A percentile compares a stretch with the other conserved stretches of the same genome.
phyloP scores from a whole-genome alignment of 2,113 vertebrate species.

The Ochotona princeps region DNA sequence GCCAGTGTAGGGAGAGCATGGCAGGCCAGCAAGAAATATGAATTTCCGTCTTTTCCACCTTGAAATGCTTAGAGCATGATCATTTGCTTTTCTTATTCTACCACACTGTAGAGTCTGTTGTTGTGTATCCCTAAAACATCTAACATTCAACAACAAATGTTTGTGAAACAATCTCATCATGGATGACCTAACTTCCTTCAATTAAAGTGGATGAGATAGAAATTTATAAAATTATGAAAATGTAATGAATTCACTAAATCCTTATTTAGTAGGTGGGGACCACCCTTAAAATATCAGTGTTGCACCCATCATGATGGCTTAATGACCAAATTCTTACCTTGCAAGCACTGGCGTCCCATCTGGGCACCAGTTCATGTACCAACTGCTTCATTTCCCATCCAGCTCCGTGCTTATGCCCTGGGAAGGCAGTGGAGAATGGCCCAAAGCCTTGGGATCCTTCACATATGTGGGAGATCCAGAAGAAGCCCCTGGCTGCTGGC shows the following conservation, averaged over 20 bases:
- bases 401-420: too few species aligned
- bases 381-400: too few species aligned
- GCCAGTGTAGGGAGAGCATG: too few species aligned
- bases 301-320: too few species aligned
- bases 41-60: background rate
- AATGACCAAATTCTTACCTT: too few species aligned
- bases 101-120: background rate
- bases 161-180: background rate
- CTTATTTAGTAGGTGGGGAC: background rate
- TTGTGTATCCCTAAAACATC: conserved; percentile 15
- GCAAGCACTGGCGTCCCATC: too few species aligned
- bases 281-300: background rate
- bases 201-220: background rate
- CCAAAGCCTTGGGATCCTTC: too few species aligned
- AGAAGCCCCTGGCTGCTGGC: too few species aligned
- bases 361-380: too few species aligned
- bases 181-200: background rate
- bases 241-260: too few species aligned
- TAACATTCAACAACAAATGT: background rate
- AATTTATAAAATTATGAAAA: conserved; percentile 43
- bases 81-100: conserved; percentile 21
- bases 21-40: background rate
- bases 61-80: background rate
- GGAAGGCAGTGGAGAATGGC: too few species aligned
- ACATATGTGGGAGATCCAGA: too few species aligned